phyloP scores from a whole-genome alignment of 2,113 vertebrate genomes.

The Chaetorhynchus papuensis region DNA sequence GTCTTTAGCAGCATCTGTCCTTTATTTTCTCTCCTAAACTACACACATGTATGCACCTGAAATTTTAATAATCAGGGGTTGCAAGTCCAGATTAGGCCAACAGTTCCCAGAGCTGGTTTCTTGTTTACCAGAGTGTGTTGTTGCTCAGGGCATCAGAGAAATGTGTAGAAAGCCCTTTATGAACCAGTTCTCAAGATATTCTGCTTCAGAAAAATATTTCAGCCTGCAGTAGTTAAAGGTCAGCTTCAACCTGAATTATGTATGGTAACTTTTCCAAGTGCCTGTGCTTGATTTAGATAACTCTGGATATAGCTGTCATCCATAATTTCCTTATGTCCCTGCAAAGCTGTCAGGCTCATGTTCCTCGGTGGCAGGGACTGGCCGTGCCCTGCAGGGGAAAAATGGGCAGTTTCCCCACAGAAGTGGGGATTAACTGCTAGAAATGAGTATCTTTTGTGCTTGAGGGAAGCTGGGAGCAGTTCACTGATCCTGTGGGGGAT shows the following conservation, averaged over 20 bases:
- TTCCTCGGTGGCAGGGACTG: not conserved
- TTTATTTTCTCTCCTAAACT: not conserved
- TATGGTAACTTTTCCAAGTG: not conserved
- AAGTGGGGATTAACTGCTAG: not conserved
- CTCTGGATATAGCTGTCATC: not conserved
- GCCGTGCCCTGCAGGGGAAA: rapidly evolving
- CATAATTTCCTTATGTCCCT: not conserved
- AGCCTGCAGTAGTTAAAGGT: not conserved
- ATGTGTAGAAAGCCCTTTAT: not conserved
- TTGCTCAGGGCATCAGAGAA: not conserved
- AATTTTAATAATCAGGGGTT: not conserved
- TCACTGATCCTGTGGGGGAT: not conserved
- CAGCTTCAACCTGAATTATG: not conserved
- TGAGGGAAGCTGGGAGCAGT: not conserved
- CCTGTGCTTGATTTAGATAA: not conserved
- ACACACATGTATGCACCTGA: not conserved
- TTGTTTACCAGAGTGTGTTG: not conserved
- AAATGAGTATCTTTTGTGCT: not conserved
- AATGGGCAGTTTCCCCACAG: not conserved
- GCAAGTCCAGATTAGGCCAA: not conserved
- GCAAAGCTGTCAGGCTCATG: not conserved
- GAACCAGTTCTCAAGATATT: not conserved
- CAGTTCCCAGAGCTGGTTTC: not conserved
- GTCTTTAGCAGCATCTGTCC: not conserved
- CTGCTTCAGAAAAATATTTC: not conserved